A percentile compares a stretch with the other conserved stretches of the same genome.
phyloP scores from a whole-genome alignment of 2,888 invertebrate species.

The Chironomus riparius region DNA sequence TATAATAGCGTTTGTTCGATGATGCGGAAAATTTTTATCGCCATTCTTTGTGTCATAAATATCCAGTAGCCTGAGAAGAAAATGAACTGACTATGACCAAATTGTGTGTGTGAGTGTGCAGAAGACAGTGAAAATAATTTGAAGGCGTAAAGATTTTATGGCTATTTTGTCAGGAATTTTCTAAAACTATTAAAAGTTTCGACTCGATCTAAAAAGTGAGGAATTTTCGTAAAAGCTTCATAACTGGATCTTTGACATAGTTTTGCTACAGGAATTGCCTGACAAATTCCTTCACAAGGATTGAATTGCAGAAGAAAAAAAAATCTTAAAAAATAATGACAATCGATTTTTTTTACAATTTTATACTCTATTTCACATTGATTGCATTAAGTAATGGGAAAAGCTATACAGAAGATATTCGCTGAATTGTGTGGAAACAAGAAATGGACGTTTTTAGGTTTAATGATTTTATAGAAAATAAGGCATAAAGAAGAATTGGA shows the following conservation, averaged over 20 bases:
- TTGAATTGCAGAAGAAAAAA: background rate
- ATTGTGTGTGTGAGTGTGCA: background rate
- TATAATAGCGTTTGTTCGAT: background rate
- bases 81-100: background rate
- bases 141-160: no score
- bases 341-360: slow-evolving; percentile 27
- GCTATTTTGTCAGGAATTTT: no score
- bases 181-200: background rate
- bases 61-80: background rate
- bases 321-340: slow-evolving; percentile 17
- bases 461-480: background rate
- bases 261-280: background rate
- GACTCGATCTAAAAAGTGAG: no score
- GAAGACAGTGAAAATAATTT: no score
- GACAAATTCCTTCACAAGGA: background rate
- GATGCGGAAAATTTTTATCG: slow-evolving; percentile 27
- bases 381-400: background rate
- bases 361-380: slow-evolving; percentile 24
- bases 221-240: no score
- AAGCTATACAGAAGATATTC: background rate
- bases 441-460: background rate
- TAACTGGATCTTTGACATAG: no score
- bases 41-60: slow-evolving; percentile 22
- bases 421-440: background rate
- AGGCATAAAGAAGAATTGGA: no score